Conservation (phyloP, 2,797 vertebrate genomes). For the Knipowitschia caucasica region DNA sequence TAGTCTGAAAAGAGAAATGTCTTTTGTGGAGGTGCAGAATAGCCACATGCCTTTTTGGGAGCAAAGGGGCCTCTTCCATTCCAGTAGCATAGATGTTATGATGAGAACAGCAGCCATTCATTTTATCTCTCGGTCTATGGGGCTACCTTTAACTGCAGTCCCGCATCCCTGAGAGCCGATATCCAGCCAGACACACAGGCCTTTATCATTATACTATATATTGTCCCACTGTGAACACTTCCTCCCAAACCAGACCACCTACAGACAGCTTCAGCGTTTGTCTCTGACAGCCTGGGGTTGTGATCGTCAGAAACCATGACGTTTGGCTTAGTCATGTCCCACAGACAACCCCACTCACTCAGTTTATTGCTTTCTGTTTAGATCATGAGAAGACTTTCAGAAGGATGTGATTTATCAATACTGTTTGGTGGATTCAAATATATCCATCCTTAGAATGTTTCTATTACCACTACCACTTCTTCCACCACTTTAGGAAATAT, state of each 20-base stretch:
- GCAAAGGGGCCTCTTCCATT: slow-evolving; percentile 25
- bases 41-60: slow-evolving; percentile 26
- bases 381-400: slow-evolving; percentile 63
- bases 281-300: slow-evolving; percentile 38
- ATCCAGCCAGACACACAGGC: slow-evolving; percentile 13
- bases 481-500: too few relatives aligned
- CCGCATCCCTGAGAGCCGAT: slow-evolving; percentile 20
- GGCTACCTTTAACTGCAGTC: slow-evolving; percentile 42
- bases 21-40: slow-evolving; percentile 44
- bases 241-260: slow-evolving; percentile 64
- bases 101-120: slow-evolving; percentile 58
- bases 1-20: slow-evolving; percentile 38
- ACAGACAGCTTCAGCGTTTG: slow-evolving; percentile 34
- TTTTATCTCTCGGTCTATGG: slow-evolving; percentile 51
- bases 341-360: slow-evolving; percentile 26
- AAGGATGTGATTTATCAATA: neutral
- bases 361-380: slow-evolving; percentile 53
- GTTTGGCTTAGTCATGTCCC: slow-evolving; percentile 49
- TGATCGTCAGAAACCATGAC: slow-evolving; percentile 51
- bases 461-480: too few relatives aligned
- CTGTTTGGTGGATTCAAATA: too few relatives aligned
- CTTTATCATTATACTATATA: slow-evolving; percentile 61
- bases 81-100: slow-evolving; percentile 56
- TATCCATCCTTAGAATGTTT: too few relatives aligned
- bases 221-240: slow-evolving; percentile 60